Percentiles rank a stretch among this genome's conserved stretches.
phyloP scores from a whole-genome alignment of 2,797 vertebrate genomes.

The Cephalopachus bancanus region DNA sequence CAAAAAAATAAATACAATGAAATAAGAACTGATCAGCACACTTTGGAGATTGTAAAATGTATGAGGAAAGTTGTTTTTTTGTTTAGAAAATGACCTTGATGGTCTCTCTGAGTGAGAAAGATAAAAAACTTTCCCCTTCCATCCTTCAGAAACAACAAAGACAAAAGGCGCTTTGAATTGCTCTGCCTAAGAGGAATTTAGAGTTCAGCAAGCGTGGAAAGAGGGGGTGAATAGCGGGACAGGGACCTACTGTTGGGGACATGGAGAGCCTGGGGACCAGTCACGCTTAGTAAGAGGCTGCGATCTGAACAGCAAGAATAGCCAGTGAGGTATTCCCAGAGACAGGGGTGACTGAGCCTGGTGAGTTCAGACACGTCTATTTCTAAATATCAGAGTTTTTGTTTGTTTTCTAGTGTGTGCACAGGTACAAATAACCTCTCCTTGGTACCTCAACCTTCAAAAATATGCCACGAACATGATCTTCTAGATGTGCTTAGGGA shows the following conservation, averaged over 20 bases:
- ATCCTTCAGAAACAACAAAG: neutral
- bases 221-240: neutral
- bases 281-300: neutral
- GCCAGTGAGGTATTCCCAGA: neutral
- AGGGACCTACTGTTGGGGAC: neutral
- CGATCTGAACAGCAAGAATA: neutral
- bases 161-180: neutral
- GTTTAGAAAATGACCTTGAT: neutral
- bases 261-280: neutral
- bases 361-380: neutral
- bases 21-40: neutral
- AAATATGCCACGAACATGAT: neutral
- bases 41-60: neutral
- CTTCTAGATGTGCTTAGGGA: neutral
- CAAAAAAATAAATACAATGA: neutral
- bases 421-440: constrained; percentile 6
- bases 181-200: neutral
- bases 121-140: neutral
- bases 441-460: neutral
- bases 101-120: neutral
- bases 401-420: neutral
- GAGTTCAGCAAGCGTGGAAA: neutral
- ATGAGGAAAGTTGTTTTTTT: neutral
- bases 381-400: constrained; percentile 13
- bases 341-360: neutral